phyloP scores from a whole-genome alignment of 2,113 vertebrate species.

The Petrocephalus zakoni region DNA sequence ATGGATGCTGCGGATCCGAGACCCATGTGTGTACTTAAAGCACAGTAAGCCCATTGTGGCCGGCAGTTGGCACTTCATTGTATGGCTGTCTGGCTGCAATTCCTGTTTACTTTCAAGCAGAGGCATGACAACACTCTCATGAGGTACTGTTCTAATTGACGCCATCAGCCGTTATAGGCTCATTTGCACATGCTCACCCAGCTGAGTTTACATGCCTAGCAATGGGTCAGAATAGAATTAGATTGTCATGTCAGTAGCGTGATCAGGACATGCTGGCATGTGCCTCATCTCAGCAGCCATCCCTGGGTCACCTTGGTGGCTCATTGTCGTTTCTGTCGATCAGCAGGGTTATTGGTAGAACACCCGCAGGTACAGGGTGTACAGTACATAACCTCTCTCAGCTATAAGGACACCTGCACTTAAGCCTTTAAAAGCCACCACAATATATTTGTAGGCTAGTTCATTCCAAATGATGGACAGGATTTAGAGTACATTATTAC shows the following conservation, averaged over 20 bases:
- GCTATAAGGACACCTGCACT: background rate
- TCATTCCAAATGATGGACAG: background rate
- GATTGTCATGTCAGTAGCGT: background rate
- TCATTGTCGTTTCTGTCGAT: background rate
- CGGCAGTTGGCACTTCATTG: background rate
- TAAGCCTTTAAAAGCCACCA: background rate
- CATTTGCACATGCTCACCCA: background rate
- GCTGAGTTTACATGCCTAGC: background rate
- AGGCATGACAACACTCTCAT: background rate
- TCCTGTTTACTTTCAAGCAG: background rate
- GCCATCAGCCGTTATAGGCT: background rate
- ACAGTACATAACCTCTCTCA: background rate
- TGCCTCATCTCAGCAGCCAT: background rate
- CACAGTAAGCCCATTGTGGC: conserved; percentile 5
- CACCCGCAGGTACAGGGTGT: background rate
- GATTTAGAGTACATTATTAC: background rate
- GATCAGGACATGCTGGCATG: background rate
- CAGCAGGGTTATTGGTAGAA: background rate
- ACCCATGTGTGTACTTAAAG: background rate
- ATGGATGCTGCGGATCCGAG: background rate
- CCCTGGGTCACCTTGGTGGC: background rate
- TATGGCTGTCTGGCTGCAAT: background rate
- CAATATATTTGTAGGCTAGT: background rate
- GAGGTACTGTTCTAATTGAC: background rate
- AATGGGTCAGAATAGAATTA: background rate